phyloP scores from a whole-genome alignment of 2,888 invertebrate species.

The Rhagonycha lutea region DNA sequence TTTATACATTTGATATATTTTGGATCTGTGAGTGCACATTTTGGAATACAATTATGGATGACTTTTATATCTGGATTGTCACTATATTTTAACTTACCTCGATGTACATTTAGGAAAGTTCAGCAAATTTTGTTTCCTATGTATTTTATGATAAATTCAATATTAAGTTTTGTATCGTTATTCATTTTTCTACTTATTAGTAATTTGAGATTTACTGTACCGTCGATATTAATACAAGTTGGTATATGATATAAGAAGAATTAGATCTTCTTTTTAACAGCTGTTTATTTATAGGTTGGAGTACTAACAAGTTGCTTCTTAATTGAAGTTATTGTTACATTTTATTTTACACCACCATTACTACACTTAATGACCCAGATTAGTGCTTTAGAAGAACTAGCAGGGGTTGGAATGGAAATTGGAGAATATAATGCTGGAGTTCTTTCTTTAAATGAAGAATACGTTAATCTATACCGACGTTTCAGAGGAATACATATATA shows the following conservation, averaged over 20 bases:
- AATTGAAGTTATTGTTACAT: conserved; percentile 75
- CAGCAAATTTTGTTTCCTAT: conserved; percentile 86
- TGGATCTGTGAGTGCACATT: conserved; percentile 77
- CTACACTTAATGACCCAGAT: conserved; percentile 74
- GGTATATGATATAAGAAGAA: conserved; percentile 28
- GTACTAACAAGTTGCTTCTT: conserved; percentile 69
- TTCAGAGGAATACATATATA: conserved; percentile 79
- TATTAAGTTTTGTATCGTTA: conserved; percentile 73
- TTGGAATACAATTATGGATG: conserved; percentile 92
- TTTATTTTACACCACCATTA: conserved; percentile 77
- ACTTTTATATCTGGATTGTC: conserved; percentile 88
- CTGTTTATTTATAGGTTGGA: conserved; percentile 61
- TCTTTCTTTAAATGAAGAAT: conserved; percentile 77
- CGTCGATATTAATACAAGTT: conserved; percentile 61
- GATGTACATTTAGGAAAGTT: conserved; percentile 85
- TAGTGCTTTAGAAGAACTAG: conserved; percentile 73
- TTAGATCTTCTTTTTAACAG: neutral
- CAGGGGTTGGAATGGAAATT: conserved; percentile 79
- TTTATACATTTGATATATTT: conserved; percentile 72
- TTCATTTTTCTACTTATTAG: conserved; percentile 72
- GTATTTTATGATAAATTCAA: conserved; percentile 80
- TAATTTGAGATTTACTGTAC: conserved; percentile 56
- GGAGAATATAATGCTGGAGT: conserved; percentile 74
- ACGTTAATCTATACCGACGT: conserved; percentile 71
- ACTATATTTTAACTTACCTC: conserved; percentile 81